Evolutionary conservation across 2,113 vertebrate genomes (phyloP).

Genomic region (Blennius ocellaris): DNA sequence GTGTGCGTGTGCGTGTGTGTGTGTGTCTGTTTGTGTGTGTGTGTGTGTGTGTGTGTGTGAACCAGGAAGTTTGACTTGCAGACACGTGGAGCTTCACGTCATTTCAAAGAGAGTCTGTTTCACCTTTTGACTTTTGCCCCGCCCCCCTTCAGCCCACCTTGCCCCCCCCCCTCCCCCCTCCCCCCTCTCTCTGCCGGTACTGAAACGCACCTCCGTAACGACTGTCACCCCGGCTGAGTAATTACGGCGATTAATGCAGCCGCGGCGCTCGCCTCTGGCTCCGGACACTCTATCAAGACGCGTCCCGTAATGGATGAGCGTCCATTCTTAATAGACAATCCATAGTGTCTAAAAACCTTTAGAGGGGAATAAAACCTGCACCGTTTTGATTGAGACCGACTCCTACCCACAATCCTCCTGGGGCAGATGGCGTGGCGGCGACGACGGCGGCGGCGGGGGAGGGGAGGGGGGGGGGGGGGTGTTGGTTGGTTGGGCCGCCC

Average conservation of each 20-base stretch:
- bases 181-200: slow-evolving; percentile 19
- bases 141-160: not conserved
- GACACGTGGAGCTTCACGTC: too few relatives aligned
- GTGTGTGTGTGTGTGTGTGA: too few relatives aligned
- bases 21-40: too few relatives aligned
- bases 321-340: slow-evolving; percentile 64
- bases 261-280: slow-evolving; percentile 50
- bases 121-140: slow-evolving; percentile 41
- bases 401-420: slow-evolving; percentile 72
- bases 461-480: too few relatives aligned
- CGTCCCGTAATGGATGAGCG: slow-evolving; percentile 44
- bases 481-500: slow-evolving; percentile 67
- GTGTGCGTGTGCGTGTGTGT: too few relatives aligned
- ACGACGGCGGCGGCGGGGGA: too few relatives aligned
- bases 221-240: slow-evolving; percentile 60
- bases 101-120: slow-evolving; percentile 30
- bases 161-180: slow-evolving; percentile 1
- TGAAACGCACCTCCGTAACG: slow-evolving; percentile 51
- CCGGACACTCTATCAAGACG: slow-evolving; percentile 64
- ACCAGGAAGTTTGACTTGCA: too few relatives aligned
- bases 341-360: slow-evolving; percentile 30
- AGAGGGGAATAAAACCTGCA: slow-evolving; percentile 9
- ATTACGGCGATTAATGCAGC: slow-evolving; percentile 70
- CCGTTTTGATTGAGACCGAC: slow-evolving; percentile 45
- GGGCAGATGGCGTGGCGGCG: slow-evolving; percentile 55